phyloP scores from a whole-genome alignment of 2,797 vertebrate genomes.

The Denticeps clupeoides region DNA sequence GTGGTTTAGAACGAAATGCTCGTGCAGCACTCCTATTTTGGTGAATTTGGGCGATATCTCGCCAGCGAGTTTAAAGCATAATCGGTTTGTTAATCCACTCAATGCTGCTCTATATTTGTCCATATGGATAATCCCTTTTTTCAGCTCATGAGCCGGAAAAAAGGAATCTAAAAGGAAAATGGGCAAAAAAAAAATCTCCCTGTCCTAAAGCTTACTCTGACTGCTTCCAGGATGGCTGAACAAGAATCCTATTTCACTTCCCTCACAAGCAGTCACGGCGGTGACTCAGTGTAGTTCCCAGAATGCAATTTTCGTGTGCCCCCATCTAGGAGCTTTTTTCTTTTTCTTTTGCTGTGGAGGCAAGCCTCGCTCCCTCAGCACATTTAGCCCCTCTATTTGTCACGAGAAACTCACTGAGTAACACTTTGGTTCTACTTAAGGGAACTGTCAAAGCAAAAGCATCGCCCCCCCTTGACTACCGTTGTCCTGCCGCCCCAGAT shows the following conservation, averaged over 20 bases:
- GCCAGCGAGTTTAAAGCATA: conserved; percentile 30
- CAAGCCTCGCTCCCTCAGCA: background rate
- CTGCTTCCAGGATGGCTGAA: conserved; percentile 23
- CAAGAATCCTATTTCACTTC: conserved; percentile 21
- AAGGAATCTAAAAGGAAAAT: no score
- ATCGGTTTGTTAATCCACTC: conserved; percentile 42
- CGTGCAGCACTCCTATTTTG: conserved; percentile 1
- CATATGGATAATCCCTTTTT: conserved; percentile 41
- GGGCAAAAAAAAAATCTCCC: no score
- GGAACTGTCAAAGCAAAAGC: background rate
- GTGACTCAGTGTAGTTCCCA: conserved; percentile 21
- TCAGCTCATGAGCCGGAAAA: conserved; percentile 16
- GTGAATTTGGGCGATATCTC: conserved; percentile 19
- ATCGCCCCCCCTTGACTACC: background rate
- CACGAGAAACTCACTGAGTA: background rate
- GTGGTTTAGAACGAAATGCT: no score
- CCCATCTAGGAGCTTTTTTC: background rate
- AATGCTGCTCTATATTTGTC: conserved; percentile 45
- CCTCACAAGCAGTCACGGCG: background rate
- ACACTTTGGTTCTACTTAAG: background rate
- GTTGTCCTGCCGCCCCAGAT: background rate
- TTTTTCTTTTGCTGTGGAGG: background rate
- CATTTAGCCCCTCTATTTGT: background rate
- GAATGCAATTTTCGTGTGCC: conserved; percentile 7
- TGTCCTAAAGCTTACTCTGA: conserved; percentile 16